These are phyloP conservation scores for Wiebesia pumilae DNA, from an alignment of 1,140 invertebrate species.

Conservation along the genomic window DNA sequence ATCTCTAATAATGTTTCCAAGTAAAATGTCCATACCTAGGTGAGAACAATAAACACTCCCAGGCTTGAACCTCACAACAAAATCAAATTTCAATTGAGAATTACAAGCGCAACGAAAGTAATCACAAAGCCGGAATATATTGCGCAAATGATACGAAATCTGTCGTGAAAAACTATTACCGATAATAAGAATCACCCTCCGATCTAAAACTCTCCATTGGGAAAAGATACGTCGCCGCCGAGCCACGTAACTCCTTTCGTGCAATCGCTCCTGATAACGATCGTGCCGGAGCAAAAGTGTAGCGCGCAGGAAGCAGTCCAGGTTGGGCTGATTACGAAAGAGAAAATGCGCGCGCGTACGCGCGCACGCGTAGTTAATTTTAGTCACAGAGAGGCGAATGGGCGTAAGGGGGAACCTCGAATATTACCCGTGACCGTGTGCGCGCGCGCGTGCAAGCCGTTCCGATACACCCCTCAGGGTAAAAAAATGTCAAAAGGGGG, in stretches of 20 bases:
- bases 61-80: not conserved
- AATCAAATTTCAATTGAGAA: not conserved
- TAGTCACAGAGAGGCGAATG: not conserved
- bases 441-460: not conserved
- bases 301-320: not conserved
- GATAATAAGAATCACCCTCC: constrained; percentile 27
- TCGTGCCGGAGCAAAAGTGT: not conserved
- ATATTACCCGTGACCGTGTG: constrained; percentile 26
- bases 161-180: not conserved
- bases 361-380: not conserved
- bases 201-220: not conserved
- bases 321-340: constrained; percentile 15
- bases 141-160: not conserved
- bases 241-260: constrained; percentile 8
- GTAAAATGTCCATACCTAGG: not conserved
- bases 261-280: constrained; percentile 36
- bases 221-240: constrained; percentile 5
- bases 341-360: not conserved
- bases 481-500: constrained; percentile 33
- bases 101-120: not conserved
- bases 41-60: not conserved
- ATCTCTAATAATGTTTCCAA: not conserved
- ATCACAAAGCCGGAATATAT: not conserved
- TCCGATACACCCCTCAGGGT: constrained; percentile 21
- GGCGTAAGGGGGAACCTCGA: not conserved